These are phyloP conservation scores for Stichopus chloronotus DNA, from an alignment of 35 echinoderm and acorn worm species.

Conservation along the genomic window DNA sequence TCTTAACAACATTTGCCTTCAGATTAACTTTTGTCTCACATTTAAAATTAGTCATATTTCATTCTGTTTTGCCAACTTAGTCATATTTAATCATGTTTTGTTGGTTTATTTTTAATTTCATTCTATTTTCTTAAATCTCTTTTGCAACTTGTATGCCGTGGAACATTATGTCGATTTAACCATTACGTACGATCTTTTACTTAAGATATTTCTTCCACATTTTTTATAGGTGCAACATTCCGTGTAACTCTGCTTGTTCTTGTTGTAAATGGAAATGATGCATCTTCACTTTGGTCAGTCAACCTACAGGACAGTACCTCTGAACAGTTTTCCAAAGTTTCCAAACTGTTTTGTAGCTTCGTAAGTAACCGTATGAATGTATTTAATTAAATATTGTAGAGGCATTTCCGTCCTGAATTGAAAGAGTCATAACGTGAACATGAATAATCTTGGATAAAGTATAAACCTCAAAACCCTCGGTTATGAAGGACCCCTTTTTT, in stretches of 20 bases:
- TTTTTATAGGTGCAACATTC: not conserved
- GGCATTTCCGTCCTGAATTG: no score
- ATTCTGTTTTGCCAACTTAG: no score
- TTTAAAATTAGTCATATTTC: no score
- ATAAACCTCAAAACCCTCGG: no score
- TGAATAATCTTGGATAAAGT: no score
- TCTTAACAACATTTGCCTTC: no score
- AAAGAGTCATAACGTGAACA: no score
- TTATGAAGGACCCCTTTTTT: no score
- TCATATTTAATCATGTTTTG: not conserved
- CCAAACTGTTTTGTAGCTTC: not conserved
- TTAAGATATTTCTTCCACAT: no score
- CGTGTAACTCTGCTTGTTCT: not conserved
- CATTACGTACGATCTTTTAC: not conserved
- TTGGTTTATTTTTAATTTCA: no score
- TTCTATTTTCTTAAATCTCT: not conserved
- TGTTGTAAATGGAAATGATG: slow-evolving; percentile 15
- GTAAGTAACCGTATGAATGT: not conserved
- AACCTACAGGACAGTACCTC: not conserved
- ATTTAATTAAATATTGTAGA: no score
- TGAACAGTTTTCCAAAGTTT: not conserved
- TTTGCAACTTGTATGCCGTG: not conserved
- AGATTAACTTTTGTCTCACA: no score
- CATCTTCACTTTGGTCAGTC: not conserved
- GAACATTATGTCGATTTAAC: not conserved